These are phyloP conservation scores for Argopecten irradians DNA, from an alignment of 1,140 invertebrate genomes.

Conservation along the genomic window DNA sequence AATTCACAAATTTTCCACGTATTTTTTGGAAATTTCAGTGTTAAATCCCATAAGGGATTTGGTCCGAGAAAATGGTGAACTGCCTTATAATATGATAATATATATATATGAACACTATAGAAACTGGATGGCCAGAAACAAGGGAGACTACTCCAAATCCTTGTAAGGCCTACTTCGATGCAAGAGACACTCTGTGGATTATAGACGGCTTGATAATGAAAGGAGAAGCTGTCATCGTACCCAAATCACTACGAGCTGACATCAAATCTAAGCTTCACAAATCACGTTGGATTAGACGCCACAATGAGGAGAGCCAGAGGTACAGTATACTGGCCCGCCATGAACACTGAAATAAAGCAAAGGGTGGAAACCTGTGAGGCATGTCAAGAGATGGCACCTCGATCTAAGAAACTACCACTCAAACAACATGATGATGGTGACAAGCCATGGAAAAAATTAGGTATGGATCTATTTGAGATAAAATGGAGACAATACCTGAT, in stretches of 20 bases:
- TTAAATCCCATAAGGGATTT: no score
- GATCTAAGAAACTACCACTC: background rate
- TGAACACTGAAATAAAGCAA: constrained; percentile 34
- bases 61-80: no score
- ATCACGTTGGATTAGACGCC: constrained; percentile 20
- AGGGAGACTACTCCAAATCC: no score
- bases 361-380: constrained; percentile 21
- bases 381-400: constrained; percentile 39
- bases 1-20: no score
- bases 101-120: no score
- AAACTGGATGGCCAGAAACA: no score
- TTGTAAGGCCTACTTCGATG: constrained; percentile 48
- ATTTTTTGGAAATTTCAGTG: no score
- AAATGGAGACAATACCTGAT: constrained; percentile 54
- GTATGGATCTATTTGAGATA: constrained; percentile 56
- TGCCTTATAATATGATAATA: no score
- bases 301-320: constrained; percentile 34
- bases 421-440: constrained; percentile 26
- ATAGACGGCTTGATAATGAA: constrained; percentile 43
- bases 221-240: constrained; percentile 43
- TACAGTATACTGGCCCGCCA: constrained; percentile 37
- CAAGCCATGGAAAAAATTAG: constrained; percentile 47
- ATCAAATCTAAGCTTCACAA: constrained; percentile 39
- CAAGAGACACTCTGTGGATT: constrained; percentile 60
- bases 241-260: constrained; percentile 22